phyloP scores from a whole-genome alignment of 1,140 invertebrate genomes.

The Polyergus mexicanus region DNA sequence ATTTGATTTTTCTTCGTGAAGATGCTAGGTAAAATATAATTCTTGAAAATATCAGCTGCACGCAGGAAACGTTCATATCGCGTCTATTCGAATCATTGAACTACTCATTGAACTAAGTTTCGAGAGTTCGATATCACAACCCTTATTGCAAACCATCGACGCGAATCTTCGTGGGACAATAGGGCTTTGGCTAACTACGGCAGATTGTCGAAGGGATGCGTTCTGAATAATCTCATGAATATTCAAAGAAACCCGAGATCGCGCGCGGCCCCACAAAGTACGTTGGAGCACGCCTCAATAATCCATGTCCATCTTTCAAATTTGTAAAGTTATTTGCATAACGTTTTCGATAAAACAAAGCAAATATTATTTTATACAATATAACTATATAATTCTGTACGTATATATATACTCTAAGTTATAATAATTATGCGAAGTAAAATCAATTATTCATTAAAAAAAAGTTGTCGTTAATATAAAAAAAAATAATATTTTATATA shows the following conservation, averaged over 20 bases:
- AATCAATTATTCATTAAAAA: background rate
- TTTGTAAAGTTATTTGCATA: constrained; percentile 11
- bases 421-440: constrained; percentile 1
- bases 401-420: background rate
- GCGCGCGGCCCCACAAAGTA: background rate
- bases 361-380: background rate
- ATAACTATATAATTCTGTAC: background rate
- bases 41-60: background rate
- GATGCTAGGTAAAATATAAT: background rate
- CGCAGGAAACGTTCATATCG: background rate
- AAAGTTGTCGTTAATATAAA: background rate
- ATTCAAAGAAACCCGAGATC: constrained; percentile 31
- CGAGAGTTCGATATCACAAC: constrained; percentile 30
- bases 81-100: background rate
- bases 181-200: background rate
- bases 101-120: constrained; percentile 32
- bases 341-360: background rate
- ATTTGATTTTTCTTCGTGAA: no score
- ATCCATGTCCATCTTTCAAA: background rate
- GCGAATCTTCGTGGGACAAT: constrained; percentile 46
- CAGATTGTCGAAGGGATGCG: background rate
- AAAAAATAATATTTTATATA: background rate
- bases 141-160: constrained; percentile 31
- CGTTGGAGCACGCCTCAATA: background rate
- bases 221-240: constrained; percentile 51